Evolutionary conservation across 2,797 vertebrate genomes (phyloP).

Genomic region (Dryobates pubescens): DNA sequence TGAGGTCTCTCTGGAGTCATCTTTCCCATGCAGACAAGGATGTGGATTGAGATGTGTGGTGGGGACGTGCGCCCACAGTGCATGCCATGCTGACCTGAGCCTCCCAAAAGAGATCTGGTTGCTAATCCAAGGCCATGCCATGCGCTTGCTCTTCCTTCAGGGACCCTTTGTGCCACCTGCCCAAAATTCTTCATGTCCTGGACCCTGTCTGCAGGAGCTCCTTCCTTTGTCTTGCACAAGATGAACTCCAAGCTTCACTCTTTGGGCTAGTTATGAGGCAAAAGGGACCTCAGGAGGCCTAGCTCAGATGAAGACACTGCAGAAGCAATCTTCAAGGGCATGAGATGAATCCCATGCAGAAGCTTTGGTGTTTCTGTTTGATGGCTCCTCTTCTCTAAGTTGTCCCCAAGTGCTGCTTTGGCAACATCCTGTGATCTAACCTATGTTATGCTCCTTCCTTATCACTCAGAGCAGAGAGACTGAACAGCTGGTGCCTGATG

Average conservation of each 20-base stretch:
- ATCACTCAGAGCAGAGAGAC: background rate
- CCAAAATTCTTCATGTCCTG: rapidly evolving
- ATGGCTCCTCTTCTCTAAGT: background rate
- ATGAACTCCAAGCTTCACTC: background rate
- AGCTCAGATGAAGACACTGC: background rate
- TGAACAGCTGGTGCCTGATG: rapidly evolving
- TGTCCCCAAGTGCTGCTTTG: background rate
- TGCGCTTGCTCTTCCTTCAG: background rate
- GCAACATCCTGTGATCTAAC: background rate
- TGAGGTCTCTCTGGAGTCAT: too few relatives aligned
- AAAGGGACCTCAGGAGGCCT: background rate
- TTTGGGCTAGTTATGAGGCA: background rate
- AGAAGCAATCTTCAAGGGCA: rapidly evolving
- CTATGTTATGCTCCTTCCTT: background rate
- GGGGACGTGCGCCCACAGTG: too few relatives aligned
- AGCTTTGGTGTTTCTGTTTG: background rate
- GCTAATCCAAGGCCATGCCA: background rate
- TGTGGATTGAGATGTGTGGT: too few relatives aligned
- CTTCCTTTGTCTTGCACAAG: background rate
- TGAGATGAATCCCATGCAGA: background rate
- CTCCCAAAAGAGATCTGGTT: too few relatives aligned
- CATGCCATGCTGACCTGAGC: too few relatives aligned
- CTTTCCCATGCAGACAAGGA: too few relatives aligned
- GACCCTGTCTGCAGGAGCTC: background rate
- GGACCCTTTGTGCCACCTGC: background rate